phyloP scores from a whole-genome alignment of 2,888 invertebrate genomes.

The Drosophila austrosaltans region DNA sequence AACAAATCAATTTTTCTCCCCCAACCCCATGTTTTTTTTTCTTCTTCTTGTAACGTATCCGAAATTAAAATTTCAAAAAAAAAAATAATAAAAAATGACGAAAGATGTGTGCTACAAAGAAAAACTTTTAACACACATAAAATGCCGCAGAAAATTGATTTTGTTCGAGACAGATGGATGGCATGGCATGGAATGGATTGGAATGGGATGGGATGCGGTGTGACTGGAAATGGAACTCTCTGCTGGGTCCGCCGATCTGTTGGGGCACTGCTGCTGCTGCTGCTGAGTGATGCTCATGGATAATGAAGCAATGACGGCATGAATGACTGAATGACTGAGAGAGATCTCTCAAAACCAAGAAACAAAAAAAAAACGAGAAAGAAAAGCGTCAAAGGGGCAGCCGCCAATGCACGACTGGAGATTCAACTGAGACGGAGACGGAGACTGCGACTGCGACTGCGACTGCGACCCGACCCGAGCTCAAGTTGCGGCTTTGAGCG shows the following conservation, averaged over 20 bases:
- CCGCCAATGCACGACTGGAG: slow-evolving; percentile 47
- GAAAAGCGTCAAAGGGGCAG: slow-evolving; percentile 65
- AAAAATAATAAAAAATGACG: slow-evolving; percentile 42
- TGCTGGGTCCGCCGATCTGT: background rate
- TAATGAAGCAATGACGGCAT: slow-evolving; percentile 67
- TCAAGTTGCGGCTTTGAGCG: slow-evolving; percentile 64
- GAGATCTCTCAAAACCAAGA: slow-evolving; percentile 8
- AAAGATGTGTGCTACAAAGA: slow-evolving; percentile 49
- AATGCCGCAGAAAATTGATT: slow-evolving; percentile 62
- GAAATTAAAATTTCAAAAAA: slow-evolving; percentile 28
- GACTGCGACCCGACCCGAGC: slow-evolving; percentile 18
- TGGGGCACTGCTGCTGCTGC: slow-evolving; percentile 31
- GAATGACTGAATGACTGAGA: slow-evolving; percentile 47
- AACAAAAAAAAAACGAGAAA: slow-evolving; percentile 3
- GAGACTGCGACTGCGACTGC: background rate
- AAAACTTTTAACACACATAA: slow-evolving; percentile 48
- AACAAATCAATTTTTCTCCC: slow-evolving; percentile 55
- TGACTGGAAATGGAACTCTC: slow-evolving; percentile 33
- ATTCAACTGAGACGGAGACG: background rate
- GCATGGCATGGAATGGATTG: slow-evolving; percentile 23
- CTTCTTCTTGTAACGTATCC: slow-evolving; percentile 17
- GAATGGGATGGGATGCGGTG: slow-evolving; percentile 31
- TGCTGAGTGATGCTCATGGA: slow-evolving; percentile 73
- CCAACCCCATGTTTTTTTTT: background rate
- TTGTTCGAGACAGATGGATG: slow-evolving; percentile 36